Evolutionary conservation across 2,888 invertebrate genomes (phyloP).

Genomic region (Eristalinus sepulchralis): DNA sequence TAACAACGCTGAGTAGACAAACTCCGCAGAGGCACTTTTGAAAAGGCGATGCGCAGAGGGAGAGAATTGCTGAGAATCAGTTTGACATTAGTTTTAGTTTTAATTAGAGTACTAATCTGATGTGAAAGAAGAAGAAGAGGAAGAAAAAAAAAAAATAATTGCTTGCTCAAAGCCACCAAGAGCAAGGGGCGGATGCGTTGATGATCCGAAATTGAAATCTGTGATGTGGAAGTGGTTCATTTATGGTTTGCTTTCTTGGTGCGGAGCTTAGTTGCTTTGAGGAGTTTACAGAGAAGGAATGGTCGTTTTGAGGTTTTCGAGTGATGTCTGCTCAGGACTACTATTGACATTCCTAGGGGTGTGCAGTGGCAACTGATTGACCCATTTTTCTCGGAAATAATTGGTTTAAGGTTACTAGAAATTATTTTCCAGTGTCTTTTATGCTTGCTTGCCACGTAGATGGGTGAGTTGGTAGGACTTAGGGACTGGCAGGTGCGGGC

Average conservation of each 20-base stretch:
- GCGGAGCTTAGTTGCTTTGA: background rate
- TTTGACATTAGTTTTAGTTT: slow-evolving; percentile 4
- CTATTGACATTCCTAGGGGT: background rate
- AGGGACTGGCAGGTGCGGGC: too few relatives aligned
- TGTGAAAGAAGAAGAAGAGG: background rate
- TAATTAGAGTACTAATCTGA: slow-evolving; percentile 2
- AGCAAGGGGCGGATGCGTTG: background rate
- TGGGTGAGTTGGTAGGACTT: too few relatives aligned
- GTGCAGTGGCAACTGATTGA: background rate
- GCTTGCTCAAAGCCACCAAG: background rate
- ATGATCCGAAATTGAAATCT: background rate
- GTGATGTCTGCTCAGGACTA: too few relatives aligned
- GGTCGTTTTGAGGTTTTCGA: background rate
- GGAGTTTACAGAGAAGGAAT: background rate
- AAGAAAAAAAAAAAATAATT: slow-evolving; percentile 8
- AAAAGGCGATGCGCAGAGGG: background rate
- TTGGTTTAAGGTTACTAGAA: background rate
- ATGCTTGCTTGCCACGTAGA: too few relatives aligned
- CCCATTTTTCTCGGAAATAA: background rate
- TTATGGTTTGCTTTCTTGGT: background rate
- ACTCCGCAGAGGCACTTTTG: background rate
- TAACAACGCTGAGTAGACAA: slow-evolving; percentile 1
- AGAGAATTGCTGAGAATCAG: background rate
- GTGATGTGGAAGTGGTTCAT: background rate
- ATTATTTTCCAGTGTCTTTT: too few relatives aligned